Evolutionary conservation across 2,113 vertebrate genomes (phyloP), one percentile per base, ranked within the genome.

Genomic region (Hippocampus zosterae): DNA sequence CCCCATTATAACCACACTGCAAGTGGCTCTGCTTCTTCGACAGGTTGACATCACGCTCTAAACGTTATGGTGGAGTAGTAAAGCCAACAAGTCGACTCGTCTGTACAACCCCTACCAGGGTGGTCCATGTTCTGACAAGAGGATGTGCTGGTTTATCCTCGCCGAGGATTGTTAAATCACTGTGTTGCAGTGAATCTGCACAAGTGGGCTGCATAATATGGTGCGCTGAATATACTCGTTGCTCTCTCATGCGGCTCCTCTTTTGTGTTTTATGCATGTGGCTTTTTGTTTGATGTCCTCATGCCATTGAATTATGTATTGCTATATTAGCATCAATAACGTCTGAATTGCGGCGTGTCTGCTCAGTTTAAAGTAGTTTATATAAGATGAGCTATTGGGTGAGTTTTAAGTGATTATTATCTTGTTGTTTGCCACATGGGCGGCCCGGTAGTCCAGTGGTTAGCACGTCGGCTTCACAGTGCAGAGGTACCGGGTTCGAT

Each of bases 271-370:
- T 23, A 65, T 46, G 63, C 63, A 44, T 65, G 63, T 65, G 41
- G 23, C 41, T 46, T 46, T 65, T 65, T 65, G 63, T 46, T 65
- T 65, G 62, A 64, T 64, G 63, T 65, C 37, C 62, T 65, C 46
- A 23, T 52, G 55, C 53, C 41, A 10, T 42, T 48, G 23, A 60
- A 48, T 67, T 33, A 67, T 71, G 69, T 64, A 41, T 50, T 48
- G 18, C 18, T 29, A 56, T 55, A 18, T 25, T 41, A 48, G 52
- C 5, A 37, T 64, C 42, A 25, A 41, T 48, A 27, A 55, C 55
- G 40, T 52, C 29, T 73, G n/a, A 52, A 25, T 50, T 48, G 29
- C 50, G 50, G 21, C 33, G 0, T 42, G 40, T n/a, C 41, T 40
- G 13, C 23, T 52, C 16, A 44, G 29, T 60, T 69, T 64, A 8